These are phyloP conservation scores for Tachycineta bicolor DNA, from an alignment of 2,113 vertebrate species.

Conservation along the genomic window DNA sequence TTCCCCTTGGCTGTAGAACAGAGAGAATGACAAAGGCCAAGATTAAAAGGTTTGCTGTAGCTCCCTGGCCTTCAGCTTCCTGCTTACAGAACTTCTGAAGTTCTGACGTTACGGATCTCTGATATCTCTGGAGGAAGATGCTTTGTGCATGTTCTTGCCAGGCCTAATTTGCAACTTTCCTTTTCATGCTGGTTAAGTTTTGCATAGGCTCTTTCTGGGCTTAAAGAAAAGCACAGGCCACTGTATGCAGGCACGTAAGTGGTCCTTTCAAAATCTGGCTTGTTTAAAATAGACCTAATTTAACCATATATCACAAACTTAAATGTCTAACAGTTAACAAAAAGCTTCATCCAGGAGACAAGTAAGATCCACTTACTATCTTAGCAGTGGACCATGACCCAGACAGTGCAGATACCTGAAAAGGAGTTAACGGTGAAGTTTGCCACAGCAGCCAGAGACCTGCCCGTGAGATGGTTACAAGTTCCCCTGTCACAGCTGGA, in stretches of 20 bases:
- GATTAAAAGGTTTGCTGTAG: background rate
- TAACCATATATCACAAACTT: background rate
- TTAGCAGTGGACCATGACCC: background rate
- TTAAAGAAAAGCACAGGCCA: constrained; percentile 2
- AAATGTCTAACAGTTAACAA: background rate
- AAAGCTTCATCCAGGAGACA: background rate
- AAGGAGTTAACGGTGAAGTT: background rate
- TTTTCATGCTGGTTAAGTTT: background rate
- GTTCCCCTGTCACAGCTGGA: background rate
- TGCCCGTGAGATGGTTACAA: background rate
- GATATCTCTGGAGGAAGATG: background rate
- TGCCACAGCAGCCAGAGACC: background rate
- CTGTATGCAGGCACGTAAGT: background rate
- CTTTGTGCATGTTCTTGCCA: background rate
- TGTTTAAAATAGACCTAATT: background rate
- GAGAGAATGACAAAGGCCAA: background rate
- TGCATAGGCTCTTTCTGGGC: background rate
- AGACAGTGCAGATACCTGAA: background rate
- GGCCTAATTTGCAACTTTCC: constrained; percentile 1
- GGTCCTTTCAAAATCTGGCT: background rate
- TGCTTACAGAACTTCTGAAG: background rate
- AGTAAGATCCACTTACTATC: background rate
- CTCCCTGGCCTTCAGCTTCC: background rate
- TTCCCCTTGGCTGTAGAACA: background rate
- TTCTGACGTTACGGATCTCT: background rate